These are phyloP conservation scores for Aplodontia rufa DNA, from an alignment of 2,113 vertebrate species.

Conservation along the genomic window DNA sequence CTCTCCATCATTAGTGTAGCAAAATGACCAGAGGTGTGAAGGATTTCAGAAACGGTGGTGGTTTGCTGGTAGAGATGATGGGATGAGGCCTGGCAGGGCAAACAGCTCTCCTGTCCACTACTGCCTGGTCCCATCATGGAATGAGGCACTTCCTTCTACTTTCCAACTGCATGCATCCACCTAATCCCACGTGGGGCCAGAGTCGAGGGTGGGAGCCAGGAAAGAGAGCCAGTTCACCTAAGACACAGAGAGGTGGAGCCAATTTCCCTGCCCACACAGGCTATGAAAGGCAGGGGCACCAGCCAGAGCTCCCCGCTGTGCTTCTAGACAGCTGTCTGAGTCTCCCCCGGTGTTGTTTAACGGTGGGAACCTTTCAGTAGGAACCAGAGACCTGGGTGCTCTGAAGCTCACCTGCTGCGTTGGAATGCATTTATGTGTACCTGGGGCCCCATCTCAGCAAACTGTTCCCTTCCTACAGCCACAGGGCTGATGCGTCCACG, in stretches of 20 bases:
- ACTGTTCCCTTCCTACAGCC: constrained; percentile 55
- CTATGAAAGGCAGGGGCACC: background rate
- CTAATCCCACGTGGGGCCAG: background rate
- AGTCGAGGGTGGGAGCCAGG: background rate
- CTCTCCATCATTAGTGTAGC: background rate
- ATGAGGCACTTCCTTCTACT: background rate
- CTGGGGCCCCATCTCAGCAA: constrained; percentile 47
- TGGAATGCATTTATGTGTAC: constrained; percentile 74
- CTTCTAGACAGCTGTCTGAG: constrained; percentile 54
- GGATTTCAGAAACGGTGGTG: background rate
- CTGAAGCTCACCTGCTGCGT: constrained; percentile 75
- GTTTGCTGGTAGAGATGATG: background rate
- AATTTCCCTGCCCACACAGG: constrained; percentile 22
- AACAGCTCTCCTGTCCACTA: background rate
- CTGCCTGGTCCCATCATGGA: background rate
- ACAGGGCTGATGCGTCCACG: constrained; percentile 59
- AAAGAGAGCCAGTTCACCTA: constrained; percentile 8
- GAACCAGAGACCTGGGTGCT: constrained; percentile 60
- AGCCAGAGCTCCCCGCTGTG: background rate
- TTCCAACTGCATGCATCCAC: background rate
- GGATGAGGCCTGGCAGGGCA: background rate
- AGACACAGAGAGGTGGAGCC: constrained; percentile 44
- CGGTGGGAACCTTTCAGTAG: constrained; percentile 67
- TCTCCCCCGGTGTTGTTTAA: constrained; percentile 68
- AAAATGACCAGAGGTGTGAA: background rate